Conservation (phyloP, 2,113 vertebrate genomes). For the Mastomys coucha region DNA sequence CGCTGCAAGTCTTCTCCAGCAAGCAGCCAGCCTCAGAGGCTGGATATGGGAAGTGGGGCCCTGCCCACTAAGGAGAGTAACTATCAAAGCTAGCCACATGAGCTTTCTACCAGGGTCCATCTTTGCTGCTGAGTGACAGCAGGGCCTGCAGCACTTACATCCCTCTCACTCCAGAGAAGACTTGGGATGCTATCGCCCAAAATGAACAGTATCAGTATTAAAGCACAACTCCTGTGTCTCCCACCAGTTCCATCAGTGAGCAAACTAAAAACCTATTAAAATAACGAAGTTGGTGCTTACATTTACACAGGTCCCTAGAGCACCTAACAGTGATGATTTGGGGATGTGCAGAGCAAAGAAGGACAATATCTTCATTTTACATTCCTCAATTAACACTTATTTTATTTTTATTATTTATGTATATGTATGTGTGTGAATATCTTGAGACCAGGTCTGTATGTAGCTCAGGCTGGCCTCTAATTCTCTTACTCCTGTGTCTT, state of each 20-base stretch:
- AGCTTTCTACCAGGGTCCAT: background rate
- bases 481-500: background rate
- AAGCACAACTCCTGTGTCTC: background rate
- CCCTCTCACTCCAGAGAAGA: background rate
- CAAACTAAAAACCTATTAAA: conserved; percentile 25
- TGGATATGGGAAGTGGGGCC: accelerated
- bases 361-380: background rate
- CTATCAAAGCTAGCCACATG: background rate
- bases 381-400: background rate
- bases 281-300: background rate
- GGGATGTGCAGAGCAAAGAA: background rate
- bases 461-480: background rate
- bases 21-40: background rate
- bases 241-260: background rate
- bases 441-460: background rate
- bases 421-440: background rate
- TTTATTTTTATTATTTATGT: background rate
- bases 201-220: conserved; percentile 1
- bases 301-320: background rate
- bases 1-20: background rate
- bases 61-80: background rate
- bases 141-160: background rate
- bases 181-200: background rate
- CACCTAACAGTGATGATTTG: background rate
- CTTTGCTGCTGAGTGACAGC: background rate